Evolutionary conservation across 2,888 invertebrate species (phyloP).

Genomic region (Trichogramma dendrolimi): DNA sequence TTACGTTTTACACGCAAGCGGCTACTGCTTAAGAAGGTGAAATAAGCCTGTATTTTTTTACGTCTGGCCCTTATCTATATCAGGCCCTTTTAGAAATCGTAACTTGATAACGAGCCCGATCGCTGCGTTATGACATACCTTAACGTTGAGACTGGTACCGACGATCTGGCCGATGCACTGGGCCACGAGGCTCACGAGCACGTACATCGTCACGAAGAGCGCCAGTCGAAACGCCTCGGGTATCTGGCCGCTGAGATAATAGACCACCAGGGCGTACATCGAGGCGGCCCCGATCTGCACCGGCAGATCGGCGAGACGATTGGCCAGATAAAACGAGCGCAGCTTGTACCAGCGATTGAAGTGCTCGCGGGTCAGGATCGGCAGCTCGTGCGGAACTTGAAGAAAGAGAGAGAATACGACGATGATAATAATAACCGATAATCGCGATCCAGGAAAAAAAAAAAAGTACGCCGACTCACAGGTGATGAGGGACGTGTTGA

Average conservation of each 20-base stretch:
- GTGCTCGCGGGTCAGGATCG: conserved; percentile 75
- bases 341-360: conserved; percentile 88
- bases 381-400: conserved; percentile 78
- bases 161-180: conserved; percentile 82
- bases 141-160: conserved; percentile 75
- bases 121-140: conserved; percentile 55
- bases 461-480: conserved; percentile 64
- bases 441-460: too few relatives aligned
- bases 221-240: conserved; percentile 68
- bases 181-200: conserved; percentile 77
- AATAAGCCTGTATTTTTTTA: background rate
- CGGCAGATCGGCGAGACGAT: conserved; percentile 76
- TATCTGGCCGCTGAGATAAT: conserved; percentile 84
- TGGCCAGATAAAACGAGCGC: conserved; percentile 76
- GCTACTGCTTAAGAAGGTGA: background rate
- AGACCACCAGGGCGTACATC: conserved; percentile 73
- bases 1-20: background rate
- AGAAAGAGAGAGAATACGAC: conserved; percentile 33
- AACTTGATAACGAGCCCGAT: background rate
- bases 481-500: conserved; percentile 82
- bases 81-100: conserved; percentile 5
- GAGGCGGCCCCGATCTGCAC: conserved; percentile 67
- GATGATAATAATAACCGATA: too few relatives aligned
- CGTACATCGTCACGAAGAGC: conserved; percentile 67
- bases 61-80: background rate